phyloP scores from a whole-genome alignment of 2,113 vertebrate species.

The Apistogramma diplotaenia region DNA sequence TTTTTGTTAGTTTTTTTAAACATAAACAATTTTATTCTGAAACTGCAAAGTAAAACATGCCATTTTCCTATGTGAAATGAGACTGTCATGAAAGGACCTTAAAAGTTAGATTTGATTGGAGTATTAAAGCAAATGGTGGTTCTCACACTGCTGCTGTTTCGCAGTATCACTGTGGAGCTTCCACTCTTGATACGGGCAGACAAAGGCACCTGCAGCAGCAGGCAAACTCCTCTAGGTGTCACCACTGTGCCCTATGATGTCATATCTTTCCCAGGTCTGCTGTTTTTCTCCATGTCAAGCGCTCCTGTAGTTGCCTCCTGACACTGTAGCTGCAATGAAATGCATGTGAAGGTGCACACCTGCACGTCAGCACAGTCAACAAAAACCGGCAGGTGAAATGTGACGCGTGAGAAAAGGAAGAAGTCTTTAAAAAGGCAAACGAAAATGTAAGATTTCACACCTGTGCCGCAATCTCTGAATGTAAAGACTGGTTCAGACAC shows the following conservation, averaged over 20 bases:
- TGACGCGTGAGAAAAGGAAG: background rate
- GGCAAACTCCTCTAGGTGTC: slow-evolving; percentile 59
- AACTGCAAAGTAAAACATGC: background rate
- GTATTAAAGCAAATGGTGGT: background rate
- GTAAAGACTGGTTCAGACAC: background rate
- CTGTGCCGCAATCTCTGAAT: background rate
- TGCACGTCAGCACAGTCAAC: background rate
- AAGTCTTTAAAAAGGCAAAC: background rate
- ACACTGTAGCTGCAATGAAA: slow-evolving; percentile 30
- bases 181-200: background rate
- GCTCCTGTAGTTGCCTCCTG: slow-evolving; percentile 33
- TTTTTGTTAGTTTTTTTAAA: too few species aligned
- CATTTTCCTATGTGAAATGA: background rate
- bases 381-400: background rate
- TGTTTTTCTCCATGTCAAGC: slow-evolving; percentile 44
- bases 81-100: background rate
- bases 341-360: background rate
- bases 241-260: slow-evolving; percentile 57
- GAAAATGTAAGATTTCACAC: background rate
- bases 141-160: background rate
- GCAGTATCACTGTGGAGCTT: background rate
- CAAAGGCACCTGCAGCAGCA: slow-evolving; percentile 52
- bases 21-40: background rate
- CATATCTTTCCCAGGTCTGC: slow-evolving; percentile 37
- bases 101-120: background rate